phyloP scores from a whole-genome alignment of 2,113 vertebrate species.

The Gymnogyps californianus region DNA sequence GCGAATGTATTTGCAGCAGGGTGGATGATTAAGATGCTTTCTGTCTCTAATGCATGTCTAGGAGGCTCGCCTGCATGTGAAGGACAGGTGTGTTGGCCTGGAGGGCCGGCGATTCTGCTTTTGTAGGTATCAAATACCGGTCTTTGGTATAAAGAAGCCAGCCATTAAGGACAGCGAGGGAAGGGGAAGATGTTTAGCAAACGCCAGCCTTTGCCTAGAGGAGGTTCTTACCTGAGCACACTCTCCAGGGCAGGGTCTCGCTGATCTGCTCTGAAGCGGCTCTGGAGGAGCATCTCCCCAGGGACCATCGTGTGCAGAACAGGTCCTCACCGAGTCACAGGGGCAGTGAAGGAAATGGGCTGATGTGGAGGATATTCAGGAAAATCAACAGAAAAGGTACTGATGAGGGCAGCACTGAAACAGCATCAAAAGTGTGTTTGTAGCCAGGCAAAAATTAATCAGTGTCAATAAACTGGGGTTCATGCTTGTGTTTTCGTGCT shows the following conservation, averaged over 20 bases:
- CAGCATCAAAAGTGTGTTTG: not conserved
- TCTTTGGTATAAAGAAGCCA: not conserved
- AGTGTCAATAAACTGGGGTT: not conserved
- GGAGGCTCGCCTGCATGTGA: not conserved
- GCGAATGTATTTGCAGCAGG: not conserved
- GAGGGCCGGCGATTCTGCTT: not conserved
- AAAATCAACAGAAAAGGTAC: not conserved
- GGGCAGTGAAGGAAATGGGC: not conserved
- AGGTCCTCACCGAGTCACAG: accelerated
- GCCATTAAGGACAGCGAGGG: not conserved
- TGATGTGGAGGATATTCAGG: not conserved
- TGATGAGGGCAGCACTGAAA: not conserved
- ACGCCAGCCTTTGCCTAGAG: not conserved
- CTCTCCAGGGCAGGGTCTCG: not conserved
- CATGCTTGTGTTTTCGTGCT: not conserved
- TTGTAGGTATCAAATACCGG: not conserved
- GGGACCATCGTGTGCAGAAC: accelerated
- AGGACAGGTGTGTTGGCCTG: not conserved
- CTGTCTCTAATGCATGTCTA: not conserved
- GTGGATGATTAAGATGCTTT: conserved; percentile 49
- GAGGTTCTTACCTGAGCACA: not conserved
- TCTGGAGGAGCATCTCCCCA: not conserved
- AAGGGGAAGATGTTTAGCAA: not conserved
- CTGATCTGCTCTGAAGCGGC: not conserved
- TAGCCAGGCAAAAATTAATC: not conserved